These are phyloP conservation scores for Melinaea menophilus DNA, from an alignment of 2,888 invertebrate genomes.

Conservation along the genomic window DNA sequence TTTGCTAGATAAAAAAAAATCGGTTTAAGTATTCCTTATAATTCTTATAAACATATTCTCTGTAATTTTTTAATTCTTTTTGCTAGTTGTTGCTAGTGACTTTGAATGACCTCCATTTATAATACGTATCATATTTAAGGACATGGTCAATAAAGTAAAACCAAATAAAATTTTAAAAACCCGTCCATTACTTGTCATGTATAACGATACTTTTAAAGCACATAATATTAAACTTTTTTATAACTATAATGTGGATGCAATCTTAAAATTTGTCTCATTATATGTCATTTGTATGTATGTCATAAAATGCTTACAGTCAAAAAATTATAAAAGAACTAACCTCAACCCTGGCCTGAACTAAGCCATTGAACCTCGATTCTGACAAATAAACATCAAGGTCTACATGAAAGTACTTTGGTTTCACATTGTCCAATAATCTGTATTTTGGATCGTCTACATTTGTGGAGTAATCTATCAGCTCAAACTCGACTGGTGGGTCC, in stretches of 20 bases:
- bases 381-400: slow-evolving; percentile 57
- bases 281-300: not conserved
- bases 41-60: too few relatives aligned
- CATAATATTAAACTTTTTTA: too few relatives aligned
- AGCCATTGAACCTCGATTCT: slow-evolving; percentile 51
- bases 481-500: slow-evolving; percentile 54
- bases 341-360: slow-evolving; percentile 46
- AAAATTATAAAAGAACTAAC: slow-evolving; percentile 41
- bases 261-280: not conserved
- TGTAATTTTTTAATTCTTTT: too few relatives aligned
- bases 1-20: too few relatives aligned
- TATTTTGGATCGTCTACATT: slow-evolving; percentile 58
- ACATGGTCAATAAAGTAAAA: too few relatives aligned
- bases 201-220: not conserved
- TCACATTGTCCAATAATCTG: slow-evolving; percentile 52
- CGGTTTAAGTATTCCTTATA: too few relatives aligned
- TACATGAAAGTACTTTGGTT: slow-evolving; percentile 48
- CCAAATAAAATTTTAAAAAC: too few relatives aligned
- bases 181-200: too few relatives aligned
- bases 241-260: too few relatives aligned
- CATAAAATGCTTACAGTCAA: not conserved
- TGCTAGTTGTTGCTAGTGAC: too few relatives aligned
- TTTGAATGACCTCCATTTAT: too few relatives aligned
- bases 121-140: too few relatives aligned
- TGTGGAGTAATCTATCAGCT: slow-evolving; percentile 45